Base-by-base conservation (phyloP, 2,797 vertebrate species). In the Otus scops region DNA sequence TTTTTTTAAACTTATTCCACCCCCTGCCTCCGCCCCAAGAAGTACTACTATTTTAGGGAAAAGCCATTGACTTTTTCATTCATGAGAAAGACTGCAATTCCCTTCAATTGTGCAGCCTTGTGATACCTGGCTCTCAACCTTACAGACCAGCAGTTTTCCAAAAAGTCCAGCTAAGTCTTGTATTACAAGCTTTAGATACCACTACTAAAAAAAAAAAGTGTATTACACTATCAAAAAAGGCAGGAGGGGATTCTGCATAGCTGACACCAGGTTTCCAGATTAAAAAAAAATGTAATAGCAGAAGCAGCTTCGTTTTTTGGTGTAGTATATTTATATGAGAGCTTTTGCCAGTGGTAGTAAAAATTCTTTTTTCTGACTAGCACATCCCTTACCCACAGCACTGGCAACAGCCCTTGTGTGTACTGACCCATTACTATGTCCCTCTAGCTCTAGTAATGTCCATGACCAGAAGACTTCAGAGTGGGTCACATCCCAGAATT, bases 1-100 rank as follows among this genome's bases (percentile, higher is more conserved):
- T 10, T 9, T 19, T 9, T 54, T 91, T 51, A 24, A 86, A 93
- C 70, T 93, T 92, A 96, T 91, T 96, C 95, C 89, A 93, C 81
- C 59, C 71, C 81, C 88, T 95, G 75, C 51, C 76, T 95, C 81
- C 9, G 0, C 63, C 92, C 70, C 38, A 92, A 85, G 64, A 83
- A 93, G 50, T 61, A 47, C 63, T 81, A 88, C 77, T 95, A 24
- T 85, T 91, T 87, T 43, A 82, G n/a, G 59, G 84, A 61, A 92
- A 89, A 93, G 47, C 27, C 77, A 54, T 5, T 22, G 27, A 39
- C 79, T 95, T 89, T 60, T 91, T 91, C 91, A 89, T 89, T 96
- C 81, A 94, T 76, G 27, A 85, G 47, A 69, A 92, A 77, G 43
- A 30, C 54, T 67, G 28, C 13, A n/a, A 63, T 59, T 89, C 32